These are phyloP conservation scores for Drosophila persimilis DNA, from an alignment of 1,140 invertebrate species.

Conservation along the genomic window DNA sequence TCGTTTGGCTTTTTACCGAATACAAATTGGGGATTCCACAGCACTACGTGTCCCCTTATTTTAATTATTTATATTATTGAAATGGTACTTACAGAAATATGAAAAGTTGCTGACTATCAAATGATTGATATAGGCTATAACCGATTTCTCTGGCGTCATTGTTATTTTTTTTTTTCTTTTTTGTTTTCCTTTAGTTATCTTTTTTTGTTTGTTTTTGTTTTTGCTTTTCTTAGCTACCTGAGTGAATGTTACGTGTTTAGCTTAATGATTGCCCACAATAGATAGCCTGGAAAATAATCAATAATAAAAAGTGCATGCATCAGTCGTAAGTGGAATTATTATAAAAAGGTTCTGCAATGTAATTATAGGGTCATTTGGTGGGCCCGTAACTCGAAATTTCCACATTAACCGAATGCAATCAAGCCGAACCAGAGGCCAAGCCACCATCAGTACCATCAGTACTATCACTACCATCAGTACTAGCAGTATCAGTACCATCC, in stretches of 20 bases:
- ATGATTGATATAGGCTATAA: constrained; percentile 80
- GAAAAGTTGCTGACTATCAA: constrained; percentile 82
- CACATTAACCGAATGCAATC: constrained; percentile 31
- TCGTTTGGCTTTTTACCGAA: no score
- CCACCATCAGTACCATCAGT: neutral
- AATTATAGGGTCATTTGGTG: constrained; percentile 10
- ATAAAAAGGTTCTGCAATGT: neutral
- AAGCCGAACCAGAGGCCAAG: constrained; percentile 35
- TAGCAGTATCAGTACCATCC: neutral
- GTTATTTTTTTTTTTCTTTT: constrained; percentile 35
- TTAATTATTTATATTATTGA: neutral
- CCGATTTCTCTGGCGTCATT: constrained; percentile 81
- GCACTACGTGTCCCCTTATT: no score
- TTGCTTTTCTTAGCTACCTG: constrained; percentile 59
- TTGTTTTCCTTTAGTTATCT: constrained; percentile 13
- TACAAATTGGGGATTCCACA: no score
- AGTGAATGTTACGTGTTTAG: constrained; percentile 71
- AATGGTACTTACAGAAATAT: constrained; percentile 79
- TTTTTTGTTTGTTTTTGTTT: constrained; percentile 6
- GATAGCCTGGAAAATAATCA: constrained; percentile 70
- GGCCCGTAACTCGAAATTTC: neutral
- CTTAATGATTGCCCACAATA: constrained; percentile 71
- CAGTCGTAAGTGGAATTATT: constrained; percentile 16
- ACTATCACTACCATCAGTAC: no score
- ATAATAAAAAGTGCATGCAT: constrained; percentile 46